phyloP scores from a whole-genome alignment of 2,113 vertebrate genomes.

The Nannospalax galili region DNA sequence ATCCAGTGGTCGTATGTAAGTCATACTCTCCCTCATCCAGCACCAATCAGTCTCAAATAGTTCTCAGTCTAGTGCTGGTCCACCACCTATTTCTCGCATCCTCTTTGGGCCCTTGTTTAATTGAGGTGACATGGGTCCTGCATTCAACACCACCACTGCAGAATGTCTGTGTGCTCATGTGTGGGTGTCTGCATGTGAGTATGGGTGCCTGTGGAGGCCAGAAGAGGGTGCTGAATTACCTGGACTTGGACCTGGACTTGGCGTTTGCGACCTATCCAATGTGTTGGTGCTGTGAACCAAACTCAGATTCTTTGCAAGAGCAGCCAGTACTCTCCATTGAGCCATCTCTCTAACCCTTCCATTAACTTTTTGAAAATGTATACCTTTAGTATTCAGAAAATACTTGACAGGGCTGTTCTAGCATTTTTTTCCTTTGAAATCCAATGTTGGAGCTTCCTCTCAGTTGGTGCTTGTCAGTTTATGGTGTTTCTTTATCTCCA shows the following conservation, averaged over 20 bases:
- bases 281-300: background rate
- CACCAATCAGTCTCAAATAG: no score
- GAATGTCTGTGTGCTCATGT: background rate
- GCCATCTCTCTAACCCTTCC: background rate
- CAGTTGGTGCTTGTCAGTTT: background rate
- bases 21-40: no score
- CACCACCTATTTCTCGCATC: no score
- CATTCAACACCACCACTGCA: no score
- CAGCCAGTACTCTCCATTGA: background rate
- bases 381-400: background rate
- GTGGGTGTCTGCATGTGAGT: background rate
- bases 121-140: no score
- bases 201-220: background rate
- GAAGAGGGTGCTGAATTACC: background rate
- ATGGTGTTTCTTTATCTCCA: background rate
- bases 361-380: background rate
- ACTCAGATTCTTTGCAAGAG: background rate
- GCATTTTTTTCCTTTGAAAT: background rate
- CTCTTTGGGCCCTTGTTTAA: no score
- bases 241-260: background rate
- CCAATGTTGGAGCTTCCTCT: background rate
- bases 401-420: background rate
- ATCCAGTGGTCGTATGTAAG: no score
- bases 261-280: no score
- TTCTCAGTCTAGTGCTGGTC: no score